phyloP scores from a whole-genome alignment of 2,797 vertebrate species.

The Artibeus lituratus region DNA sequence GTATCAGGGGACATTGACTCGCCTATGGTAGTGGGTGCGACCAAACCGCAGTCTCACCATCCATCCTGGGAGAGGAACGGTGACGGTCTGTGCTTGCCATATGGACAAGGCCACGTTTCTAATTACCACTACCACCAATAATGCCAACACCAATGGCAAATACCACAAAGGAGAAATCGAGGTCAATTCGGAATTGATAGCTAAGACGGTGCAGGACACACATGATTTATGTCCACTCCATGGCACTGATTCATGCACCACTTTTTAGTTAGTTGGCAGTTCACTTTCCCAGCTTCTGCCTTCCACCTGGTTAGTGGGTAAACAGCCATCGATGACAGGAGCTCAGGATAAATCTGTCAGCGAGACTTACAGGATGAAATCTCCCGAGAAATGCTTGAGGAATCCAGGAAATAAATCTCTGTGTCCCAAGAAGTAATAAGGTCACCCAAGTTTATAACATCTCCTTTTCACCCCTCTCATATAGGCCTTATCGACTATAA shows the following conservation, averaged over 20 bases:
- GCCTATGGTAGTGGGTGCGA: background rate
- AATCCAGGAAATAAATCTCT: constrained; percentile 82
- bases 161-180: constrained; percentile 68
- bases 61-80: background rate
- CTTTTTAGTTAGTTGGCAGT: constrained; percentile 81
- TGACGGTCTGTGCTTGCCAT: background rate
- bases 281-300: constrained; percentile 77
- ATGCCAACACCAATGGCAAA: constrained; percentile 83
- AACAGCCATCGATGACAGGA: constrained; percentile 82
- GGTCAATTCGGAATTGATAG: constrained; percentile 79
- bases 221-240: constrained; percentile 87
- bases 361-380: constrained; percentile 81
- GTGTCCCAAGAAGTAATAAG: constrained; percentile 74
- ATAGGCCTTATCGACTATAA: constrained; percentile 80
- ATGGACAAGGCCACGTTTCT: background rate
- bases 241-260: constrained; percentile 84
- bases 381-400: constrained; percentile 78
- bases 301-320: constrained; percentile 84
- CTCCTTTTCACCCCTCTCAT: constrained; percentile 83
- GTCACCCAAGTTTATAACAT: constrained; percentile 82
- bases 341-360: constrained; percentile 85
- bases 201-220: constrained; percentile 81
- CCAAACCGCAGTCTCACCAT: background rate
- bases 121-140: constrained; percentile 44
- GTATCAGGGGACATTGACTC: background rate